phyloP scores from a whole-genome alignment of 2,113 vertebrate genomes.

The Carollia perspicillata region DNA sequence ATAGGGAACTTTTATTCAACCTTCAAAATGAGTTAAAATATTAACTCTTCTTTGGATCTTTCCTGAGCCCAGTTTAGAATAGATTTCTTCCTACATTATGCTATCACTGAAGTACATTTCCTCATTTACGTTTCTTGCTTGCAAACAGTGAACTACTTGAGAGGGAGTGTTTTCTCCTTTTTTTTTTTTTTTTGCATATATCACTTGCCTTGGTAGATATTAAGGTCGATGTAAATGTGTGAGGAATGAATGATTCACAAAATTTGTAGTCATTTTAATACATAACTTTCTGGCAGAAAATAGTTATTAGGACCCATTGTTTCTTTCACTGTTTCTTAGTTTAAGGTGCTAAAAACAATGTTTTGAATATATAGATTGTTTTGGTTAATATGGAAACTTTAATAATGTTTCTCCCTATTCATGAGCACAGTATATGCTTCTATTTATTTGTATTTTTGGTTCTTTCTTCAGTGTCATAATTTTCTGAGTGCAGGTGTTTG shows the following conservation, averaged over 20 bases:
- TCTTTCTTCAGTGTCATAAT: background rate
- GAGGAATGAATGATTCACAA: background rate
- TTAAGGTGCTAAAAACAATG: background rate
- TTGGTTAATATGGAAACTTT: background rate
- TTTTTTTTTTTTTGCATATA: background rate
- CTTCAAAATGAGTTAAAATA: slow-evolving; percentile 24
- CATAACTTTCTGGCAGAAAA: too few species aligned
- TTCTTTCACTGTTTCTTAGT: background rate
- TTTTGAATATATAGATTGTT: background rate
- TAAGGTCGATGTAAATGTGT: background rate
- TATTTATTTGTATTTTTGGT: background rate
- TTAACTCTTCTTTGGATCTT: background rate
- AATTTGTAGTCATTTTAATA: background rate
- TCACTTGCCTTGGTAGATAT: background rate
- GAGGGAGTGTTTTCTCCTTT: background rate
- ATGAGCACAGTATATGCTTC: background rate
- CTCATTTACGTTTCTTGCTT: background rate
- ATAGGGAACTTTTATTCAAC: background rate
- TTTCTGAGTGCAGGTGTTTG: background rate
- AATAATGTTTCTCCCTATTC: background rate
- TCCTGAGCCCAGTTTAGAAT: background rate
- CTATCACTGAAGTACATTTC: background rate
- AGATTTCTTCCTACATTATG: background rate
- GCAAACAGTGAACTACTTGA: background rate
- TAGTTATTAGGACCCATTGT: background rate